A percentile compares a stretch with the other conserved stretches of the same genome.
Evolutionary conservation across 1,140 invertebrate species (phyloP).

Genomic region (Scaptomyza pallida): DNA sequence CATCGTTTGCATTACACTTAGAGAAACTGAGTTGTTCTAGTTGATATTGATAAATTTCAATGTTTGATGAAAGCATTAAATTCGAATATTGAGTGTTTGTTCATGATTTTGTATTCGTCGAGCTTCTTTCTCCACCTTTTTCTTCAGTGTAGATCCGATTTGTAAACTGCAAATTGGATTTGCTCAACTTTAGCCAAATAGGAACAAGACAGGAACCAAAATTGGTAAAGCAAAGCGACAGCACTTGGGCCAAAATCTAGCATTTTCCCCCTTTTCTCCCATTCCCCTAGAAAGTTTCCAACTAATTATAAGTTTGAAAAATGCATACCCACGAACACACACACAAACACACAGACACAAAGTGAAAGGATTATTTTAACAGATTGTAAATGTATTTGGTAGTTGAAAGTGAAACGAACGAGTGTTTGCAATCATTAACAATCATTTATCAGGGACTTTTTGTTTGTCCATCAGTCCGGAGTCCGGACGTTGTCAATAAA

Average conservation of each 20-base stretch:
- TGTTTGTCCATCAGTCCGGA: neutral
- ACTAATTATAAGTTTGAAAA: slow-evolving; percentile 69
- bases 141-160: slow-evolving; percentile 46
- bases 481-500: neutral
- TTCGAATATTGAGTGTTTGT: too few species aligned
- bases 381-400: neutral
- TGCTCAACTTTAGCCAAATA: slow-evolving; percentile 56
- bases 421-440: slow-evolving; percentile 12
- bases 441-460: slow-evolving; percentile 4
- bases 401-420: slow-evolving; percentile 2
- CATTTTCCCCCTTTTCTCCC: slow-evolving; percentile 19
- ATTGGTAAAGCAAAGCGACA: slow-evolving; percentile 43
- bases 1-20: neutral
- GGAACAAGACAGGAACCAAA: slow-evolving; percentile 37
- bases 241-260: slow-evolving; percentile 52
- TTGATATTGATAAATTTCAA: too few species aligned
- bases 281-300: slow-evolving; percentile 46
- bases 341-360: slow-evolving; percentile 1
- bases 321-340: slow-evolving; percentile 3
- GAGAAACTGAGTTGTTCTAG: neutral
- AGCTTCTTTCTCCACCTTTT: neutral
- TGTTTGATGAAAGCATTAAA: too few species aligned
- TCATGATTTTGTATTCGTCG: too few species aligned
- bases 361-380: neutral
- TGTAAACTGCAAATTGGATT: slow-evolving; percentile 68